These are phyloP conservation scores for Perizoma flavofasciatum DNA, from an alignment of 2,888 invertebrate species.

Conservation along the genomic window DNA sequence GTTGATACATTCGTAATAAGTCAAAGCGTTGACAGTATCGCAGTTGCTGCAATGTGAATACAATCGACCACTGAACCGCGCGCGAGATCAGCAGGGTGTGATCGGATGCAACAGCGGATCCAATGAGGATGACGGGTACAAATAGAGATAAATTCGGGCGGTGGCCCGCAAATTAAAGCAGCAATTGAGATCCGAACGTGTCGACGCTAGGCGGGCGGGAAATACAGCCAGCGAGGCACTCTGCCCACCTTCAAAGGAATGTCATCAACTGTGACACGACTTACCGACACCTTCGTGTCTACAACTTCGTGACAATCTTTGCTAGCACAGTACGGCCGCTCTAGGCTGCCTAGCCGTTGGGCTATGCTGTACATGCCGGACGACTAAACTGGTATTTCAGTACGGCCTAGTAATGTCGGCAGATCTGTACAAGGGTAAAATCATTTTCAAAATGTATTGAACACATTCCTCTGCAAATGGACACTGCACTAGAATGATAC, in stretches of 20 bases:
- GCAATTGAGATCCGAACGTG: constrained; percentile 53
- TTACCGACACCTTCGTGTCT: constrained; percentile 8
- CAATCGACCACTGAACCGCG: constrained; percentile 9
- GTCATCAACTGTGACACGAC: constrained; percentile 18
- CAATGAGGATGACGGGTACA: constrained; percentile 50
- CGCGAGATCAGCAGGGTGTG: neutral
- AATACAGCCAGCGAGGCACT: constrained; percentile 33
- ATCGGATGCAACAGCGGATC: constrained; percentile 36
- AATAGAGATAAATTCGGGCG: constrained; percentile 45
- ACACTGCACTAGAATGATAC: constrained; percentile 36
- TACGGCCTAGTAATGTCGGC: neutral
- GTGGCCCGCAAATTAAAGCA: constrained; percentile 46
- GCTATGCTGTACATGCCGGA: no score
- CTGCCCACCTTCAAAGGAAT: constrained; percentile 34
- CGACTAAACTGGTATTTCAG: neutral
- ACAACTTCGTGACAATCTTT: constrained; percentile 10
- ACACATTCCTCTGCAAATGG: constrained; percentile 41
- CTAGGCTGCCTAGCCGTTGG: no score
- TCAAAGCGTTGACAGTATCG: constrained; percentile 24
- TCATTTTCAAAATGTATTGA: constrained; percentile 10
- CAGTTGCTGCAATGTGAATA: constrained; percentile 27
- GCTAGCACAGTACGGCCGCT: no score
- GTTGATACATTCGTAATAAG: constrained; percentile 20
- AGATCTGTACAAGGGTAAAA: neutral
- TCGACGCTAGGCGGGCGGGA: constrained; percentile 37